A percentile compares a stretch with the other conserved stretches of the same genome.
Conservation (phyloP, 2,797 vertebrate species). For the Nyctibius grandis region DNA sequence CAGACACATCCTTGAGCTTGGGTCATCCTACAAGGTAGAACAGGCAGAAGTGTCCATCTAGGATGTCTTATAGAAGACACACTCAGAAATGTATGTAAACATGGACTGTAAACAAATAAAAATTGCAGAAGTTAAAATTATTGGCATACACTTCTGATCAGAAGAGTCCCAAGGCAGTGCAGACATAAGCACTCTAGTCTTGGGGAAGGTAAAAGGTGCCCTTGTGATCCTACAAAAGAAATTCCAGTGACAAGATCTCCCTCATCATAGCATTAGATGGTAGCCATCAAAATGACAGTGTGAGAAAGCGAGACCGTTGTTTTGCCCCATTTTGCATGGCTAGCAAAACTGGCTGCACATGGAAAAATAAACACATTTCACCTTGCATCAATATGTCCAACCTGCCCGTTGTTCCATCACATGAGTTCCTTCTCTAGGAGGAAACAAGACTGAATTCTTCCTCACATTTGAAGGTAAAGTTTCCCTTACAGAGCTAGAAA, state of each 20-base stretch:
- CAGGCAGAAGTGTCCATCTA: background rate
- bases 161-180: background rate
- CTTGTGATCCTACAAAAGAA: background rate
- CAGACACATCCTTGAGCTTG: background rate
- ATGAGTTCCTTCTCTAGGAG: background rate
- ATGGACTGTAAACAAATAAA: background rate
- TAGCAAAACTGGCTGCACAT: background rate
- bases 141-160: background rate
- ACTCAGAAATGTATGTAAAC: background rate
- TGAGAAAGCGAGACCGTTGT: background rate
- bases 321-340: background rate
- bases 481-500: background rate
- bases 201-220: background rate
- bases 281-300: background rate
- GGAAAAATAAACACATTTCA: background rate
- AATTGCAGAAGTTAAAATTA: background rate
- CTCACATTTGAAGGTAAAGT: background rate
- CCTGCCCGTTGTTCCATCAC: background rate
- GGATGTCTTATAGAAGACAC: background rate
- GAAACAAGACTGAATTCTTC: background rate
- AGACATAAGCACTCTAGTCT: background rate
- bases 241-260: background rate
- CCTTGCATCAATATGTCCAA: fast-evolving
- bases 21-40: background rate
- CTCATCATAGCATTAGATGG: background rate